phyloP scores from a whole-genome alignment of 2,113 vertebrate genomes.

The Charadrius vociferus region DNA sequence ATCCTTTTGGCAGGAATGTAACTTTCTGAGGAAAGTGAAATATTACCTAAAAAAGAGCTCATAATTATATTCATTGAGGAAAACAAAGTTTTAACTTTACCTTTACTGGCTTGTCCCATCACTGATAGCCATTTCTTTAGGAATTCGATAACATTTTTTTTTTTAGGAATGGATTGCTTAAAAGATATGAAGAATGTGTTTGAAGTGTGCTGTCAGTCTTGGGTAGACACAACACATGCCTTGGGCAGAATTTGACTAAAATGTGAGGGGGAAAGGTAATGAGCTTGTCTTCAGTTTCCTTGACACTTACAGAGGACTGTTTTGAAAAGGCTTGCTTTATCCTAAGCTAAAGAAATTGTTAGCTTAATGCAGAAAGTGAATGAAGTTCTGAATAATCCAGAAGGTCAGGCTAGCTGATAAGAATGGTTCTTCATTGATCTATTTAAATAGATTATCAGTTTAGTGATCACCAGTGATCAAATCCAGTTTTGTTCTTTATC shows the following conservation, averaged over 20 bases:
- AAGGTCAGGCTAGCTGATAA: constrained; percentile 13
- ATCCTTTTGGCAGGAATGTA: too few relatives aligned
- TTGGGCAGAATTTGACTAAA: neutral
- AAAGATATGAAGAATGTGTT: neutral
- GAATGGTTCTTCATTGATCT: neutral
- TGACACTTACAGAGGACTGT: neutral
- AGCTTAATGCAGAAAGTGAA: neutral
- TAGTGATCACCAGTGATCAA: neutral
- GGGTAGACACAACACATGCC: neutral
- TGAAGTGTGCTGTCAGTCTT: neutral
- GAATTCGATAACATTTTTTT: neutral
- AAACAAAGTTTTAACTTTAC: neutral
- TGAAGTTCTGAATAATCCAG: neutral
- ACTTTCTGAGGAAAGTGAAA: neutral
- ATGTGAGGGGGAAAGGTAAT: neutral
- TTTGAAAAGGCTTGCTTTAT: neutral
- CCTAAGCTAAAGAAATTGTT: neutral
- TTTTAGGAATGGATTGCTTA: neutral
- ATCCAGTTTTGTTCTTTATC: neutral
- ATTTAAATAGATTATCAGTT: neutral
- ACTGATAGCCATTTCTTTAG: neutral
- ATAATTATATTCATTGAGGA: neutral
- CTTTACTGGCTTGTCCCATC: neutral
- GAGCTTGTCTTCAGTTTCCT: neutral
- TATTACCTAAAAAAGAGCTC: neutral